A percentile compares a stretch with the other conserved stretches of the same genome.
These are phyloP conservation scores for Strigops habroptila DNA, from an alignment of 2,113 vertebrate genomes.

Conservation along the genomic window DNA sequence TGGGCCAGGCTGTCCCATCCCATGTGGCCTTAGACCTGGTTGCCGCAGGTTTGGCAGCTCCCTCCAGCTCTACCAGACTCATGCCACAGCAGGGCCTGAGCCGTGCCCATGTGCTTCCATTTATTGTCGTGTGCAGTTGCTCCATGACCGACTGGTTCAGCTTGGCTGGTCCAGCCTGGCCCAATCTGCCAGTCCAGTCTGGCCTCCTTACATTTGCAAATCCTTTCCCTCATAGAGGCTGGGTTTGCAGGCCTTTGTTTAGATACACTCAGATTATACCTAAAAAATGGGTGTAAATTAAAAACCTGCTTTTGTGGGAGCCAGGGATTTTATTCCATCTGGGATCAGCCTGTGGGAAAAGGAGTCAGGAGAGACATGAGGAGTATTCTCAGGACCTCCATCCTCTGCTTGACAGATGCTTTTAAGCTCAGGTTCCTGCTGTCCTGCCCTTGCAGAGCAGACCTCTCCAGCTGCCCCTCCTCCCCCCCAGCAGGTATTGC, in stretches of 20 bases:
- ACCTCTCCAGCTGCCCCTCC: background rate
- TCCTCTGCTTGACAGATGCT: background rate
- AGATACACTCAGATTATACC: background rate
- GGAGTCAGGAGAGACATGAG: background rate
- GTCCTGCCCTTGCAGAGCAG: background rate
- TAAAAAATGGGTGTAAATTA: background rate
- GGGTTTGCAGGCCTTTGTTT: background rate
- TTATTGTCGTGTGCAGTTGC: accelerated
- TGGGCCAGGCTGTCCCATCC: background rate
- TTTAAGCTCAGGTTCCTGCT: background rate
- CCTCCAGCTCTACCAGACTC: background rate
- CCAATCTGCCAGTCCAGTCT: background rate
- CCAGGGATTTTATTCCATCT: background rate
- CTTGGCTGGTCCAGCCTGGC: background rate
- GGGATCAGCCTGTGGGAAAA: background rate
- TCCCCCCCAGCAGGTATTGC: background rate
- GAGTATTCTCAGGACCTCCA: background rate
- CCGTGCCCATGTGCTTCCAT: background rate
- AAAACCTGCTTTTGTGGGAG: background rate
- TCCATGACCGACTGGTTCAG: background rate
- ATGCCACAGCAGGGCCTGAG: accelerated
- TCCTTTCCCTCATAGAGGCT: background rate
- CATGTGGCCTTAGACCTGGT: background rate
- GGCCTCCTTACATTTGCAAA: background rate
- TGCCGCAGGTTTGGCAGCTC: accelerated